phyloP scores from a whole-genome alignment of 2,113 vertebrate species.

The Bolborhynchus lineola region DNA sequence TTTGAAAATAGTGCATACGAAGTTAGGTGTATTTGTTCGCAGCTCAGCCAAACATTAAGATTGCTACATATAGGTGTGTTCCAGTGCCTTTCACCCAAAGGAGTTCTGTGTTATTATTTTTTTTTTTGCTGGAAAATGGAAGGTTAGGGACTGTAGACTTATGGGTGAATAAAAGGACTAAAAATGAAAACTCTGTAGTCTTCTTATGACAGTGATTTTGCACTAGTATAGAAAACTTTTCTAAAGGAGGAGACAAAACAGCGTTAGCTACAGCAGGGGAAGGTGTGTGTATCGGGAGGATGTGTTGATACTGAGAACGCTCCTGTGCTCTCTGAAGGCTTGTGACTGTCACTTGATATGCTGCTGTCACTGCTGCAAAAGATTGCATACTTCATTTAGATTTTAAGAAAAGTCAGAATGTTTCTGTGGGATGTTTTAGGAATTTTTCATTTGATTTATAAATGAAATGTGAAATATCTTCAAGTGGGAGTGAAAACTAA shows the following conservation, averaged over 20 bases:
- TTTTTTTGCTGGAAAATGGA: background rate
- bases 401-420: background rate
- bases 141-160: background rate
- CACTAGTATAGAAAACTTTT: background rate
- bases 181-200: background rate
- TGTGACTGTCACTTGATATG: background rate
- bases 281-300: background rate
- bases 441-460: background rate
- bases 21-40: background rate
- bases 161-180: background rate
- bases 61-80: background rate
- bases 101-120: background rate
- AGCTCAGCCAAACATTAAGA: background rate
- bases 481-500: conserved; percentile 3
- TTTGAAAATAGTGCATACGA: background rate
- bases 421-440: background rate
- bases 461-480: background rate
- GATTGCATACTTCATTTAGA: background rate
- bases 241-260: background rate
- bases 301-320: background rate
- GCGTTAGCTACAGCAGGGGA: background rate
- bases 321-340: background rate
- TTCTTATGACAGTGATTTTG: background rate
- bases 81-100: background rate
- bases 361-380: background rate